phyloP scores from a whole-genome alignment of 2,113 vertebrate genomes.

The Okapia johnstoni region DNA sequence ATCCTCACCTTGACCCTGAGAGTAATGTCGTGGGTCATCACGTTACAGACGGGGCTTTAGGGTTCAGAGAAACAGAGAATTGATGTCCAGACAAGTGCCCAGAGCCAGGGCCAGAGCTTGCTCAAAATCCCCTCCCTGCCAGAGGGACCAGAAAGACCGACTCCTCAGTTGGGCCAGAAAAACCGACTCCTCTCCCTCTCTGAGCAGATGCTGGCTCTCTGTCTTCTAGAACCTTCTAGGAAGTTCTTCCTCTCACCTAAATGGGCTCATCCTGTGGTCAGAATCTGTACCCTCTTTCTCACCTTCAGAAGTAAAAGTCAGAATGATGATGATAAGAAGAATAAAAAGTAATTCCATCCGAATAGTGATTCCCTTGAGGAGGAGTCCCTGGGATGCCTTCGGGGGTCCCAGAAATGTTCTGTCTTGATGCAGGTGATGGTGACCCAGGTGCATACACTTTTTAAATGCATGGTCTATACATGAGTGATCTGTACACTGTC shows the following conservation, averaged over 20 bases:
- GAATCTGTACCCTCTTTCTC: neutral
- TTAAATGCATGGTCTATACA: neutral
- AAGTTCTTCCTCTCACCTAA: neutral
- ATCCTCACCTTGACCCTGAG: neutral
- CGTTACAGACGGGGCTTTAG: neutral
- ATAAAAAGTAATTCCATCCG: neutral
- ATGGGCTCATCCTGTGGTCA: neutral
- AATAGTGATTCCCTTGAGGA: neutral
- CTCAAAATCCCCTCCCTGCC: neutral
- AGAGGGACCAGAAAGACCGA: neutral
- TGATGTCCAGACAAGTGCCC: neutral
- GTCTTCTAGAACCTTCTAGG: neutral
- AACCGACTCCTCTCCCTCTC: neutral
- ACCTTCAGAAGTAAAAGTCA: neutral
- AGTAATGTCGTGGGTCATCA: fast-evolving
- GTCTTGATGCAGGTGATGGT: neutral
- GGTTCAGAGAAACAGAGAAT: neutral
- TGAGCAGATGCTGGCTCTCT: neutral
- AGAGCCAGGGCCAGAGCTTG: neutral
- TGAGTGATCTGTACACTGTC: neutral
- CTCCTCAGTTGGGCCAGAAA: neutral
- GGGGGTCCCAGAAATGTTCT: fast-evolving
- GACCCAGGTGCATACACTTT: neutral
- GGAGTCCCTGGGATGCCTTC: neutral
- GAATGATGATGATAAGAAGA: neutral